Base-by-base conservation (phyloP, 2,888 invertebrate species). In the Lycia hirtaria region DNA sequence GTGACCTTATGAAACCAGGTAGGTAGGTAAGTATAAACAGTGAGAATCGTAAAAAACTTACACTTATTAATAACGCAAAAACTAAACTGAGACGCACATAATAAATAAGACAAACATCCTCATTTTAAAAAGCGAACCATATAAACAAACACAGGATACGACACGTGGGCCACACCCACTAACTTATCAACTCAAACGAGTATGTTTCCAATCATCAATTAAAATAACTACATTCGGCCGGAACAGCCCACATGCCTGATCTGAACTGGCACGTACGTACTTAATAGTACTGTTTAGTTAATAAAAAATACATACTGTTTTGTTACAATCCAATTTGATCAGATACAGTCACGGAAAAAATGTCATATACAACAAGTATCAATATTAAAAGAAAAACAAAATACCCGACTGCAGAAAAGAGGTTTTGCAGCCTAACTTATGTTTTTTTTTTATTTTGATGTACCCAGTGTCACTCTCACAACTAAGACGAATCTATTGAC, bases 301-400 rank as follows among this genome's bases (percentile, higher is more conserved):
- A 45, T 37, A 48, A 35, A 14, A 52, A 52, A 52, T 9, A 10
- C 3, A 50, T 60, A n/a, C n/a, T n/a, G n/a, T 58, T 60, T 56
- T 60, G 48, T 56, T 44, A 40, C 26, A 26, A 4, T 9, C 43
- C 38, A 52, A 60, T 60, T 55, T 54, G 47, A 41, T 51, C 30
- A 2, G 10, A 49, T 38, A 49, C 19, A 37, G 43, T 20, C 49
- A 40, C 10, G 28, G 5, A 7, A 10, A 32, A 52, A 52, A 52
- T 37, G n/a, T n/a, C n/a, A n/a, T n/a, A n/a, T n/a, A n/a, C n/a
- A n/a, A n/a, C n/a, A n/a, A n/a, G n/a, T n/a, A n/a, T n/a, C n/a
- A n/a, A n/a, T n/a, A n/a, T n/a, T n/a, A n/a, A n/a, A n/a, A n/a
- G n/a, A n/a, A n/a, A n/a, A n/a, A n/a, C n/a, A n/a, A n/a, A n/a